phyloP scores from a whole-genome alignment of 2,888 invertebrate species.

The Drosophila ezoana region DNA sequence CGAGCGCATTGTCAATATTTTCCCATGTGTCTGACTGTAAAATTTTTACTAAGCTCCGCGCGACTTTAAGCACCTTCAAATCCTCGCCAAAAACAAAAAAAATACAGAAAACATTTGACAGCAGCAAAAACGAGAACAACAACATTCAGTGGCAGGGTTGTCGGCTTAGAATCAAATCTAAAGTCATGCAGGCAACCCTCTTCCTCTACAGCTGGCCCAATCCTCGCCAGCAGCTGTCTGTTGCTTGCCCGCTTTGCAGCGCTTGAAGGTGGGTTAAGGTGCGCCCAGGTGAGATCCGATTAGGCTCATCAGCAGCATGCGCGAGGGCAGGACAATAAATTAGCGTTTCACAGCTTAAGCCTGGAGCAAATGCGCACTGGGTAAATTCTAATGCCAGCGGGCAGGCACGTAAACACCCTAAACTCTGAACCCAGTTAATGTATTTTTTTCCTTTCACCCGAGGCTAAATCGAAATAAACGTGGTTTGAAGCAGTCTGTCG shows the following conservation, averaged over 20 bases:
- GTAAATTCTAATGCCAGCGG: slow-evolving; percentile 22
- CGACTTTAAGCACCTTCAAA: slow-evolving; percentile 64
- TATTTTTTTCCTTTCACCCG: neutral
- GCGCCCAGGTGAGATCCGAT: slow-evolving; percentile 67
- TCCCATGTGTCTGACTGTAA: slow-evolving; percentile 22
- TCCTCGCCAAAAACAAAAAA: slow-evolving; percentile 23
- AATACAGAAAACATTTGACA: slow-evolving; percentile 44
- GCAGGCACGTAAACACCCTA: slow-evolving; percentile 6
- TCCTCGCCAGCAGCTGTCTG: slow-evolving; percentile 68
- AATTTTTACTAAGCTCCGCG: slow-evolving; percentile 58
- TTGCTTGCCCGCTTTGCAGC: slow-evolving; percentile 64
- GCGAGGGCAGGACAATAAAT: slow-evolving; percentile 48
- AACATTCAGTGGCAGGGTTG: slow-evolving; percentile 42
- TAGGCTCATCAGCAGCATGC: slow-evolving; percentile 66
- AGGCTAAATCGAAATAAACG: slow-evolving; percentile 14
- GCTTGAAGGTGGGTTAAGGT: neutral
- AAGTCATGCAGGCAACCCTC: slow-evolving; percentile 41
- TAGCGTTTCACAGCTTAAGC: slow-evolving; percentile 38
- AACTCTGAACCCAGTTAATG: neutral
- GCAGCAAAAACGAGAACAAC: slow-evolving; percentile 12
- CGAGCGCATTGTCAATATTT: slow-evolving; percentile 46
- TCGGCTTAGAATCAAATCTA: slow-evolving; percentile 72
- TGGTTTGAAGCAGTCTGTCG: neutral
- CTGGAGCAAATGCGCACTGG: slow-evolving; percentile 14
- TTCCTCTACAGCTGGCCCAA: slow-evolving; percentile 6